A percentile compares a stretch with the other conserved stretches of the same genome.
Evolutionary conservation across 2,888 invertebrate genomes (phyloP).

Genomic region (Agriopis leucophaearia): DNA sequence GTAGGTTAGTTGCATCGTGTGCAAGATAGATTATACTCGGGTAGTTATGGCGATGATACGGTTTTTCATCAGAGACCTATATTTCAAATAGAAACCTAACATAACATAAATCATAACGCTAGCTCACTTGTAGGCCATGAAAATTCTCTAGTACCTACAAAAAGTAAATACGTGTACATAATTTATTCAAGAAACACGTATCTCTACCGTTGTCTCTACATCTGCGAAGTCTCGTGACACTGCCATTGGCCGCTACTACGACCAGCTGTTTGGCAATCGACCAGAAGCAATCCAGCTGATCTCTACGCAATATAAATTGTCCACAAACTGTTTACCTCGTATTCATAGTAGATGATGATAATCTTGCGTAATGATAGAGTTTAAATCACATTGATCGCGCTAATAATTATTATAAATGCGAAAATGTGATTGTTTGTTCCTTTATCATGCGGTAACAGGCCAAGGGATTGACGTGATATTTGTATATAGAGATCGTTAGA

Average conservation of each 20-base stretch:
- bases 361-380: slow-evolving; percentile 22
- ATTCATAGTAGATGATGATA: slow-evolving; percentile 26
- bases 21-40: no score
- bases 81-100: no score
- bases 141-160: no score
- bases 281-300: slow-evolving; percentile 68
- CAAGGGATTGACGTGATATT: no score
- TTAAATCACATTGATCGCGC: background rate
- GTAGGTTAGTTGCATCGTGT: no score
- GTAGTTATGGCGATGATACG: no score
- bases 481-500: no score
- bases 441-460: background rate
- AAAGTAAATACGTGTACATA: background rate
- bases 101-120: no score
- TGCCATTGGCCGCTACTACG: slow-evolving; percentile 58
- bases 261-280: slow-evolving; percentile 62
- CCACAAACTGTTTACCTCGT: slow-evolving; percentile 35
- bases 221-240: slow-evolving; percentile 52
- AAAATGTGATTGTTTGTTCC: background rate
- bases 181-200: slow-evolving; percentile 7
- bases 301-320: slow-evolving; percentile 63
- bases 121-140: no score
- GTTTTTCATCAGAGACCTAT: no score
- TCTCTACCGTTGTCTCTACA: slow-evolving; percentile 35
- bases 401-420: background rate